Base-by-base conservation (phyloP, 1,140 invertebrate species). In the Wasmannia auropunctata region DNA sequence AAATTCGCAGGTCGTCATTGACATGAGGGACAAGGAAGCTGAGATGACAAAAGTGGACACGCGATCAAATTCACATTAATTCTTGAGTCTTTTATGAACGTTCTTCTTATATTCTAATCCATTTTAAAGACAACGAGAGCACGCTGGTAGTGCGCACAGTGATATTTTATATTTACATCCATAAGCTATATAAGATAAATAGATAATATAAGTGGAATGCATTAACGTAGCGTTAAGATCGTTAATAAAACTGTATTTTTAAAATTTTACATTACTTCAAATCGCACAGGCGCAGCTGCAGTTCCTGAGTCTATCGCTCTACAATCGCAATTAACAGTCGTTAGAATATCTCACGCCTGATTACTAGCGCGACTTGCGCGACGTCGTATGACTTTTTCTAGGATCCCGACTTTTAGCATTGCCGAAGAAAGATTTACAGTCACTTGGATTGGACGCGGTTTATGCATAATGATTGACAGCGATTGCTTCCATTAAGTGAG, bases 1-100 rank as follows among this genome's bases (percentile, higher is more conserved):
- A 22, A 69, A 88, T 85, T 88, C 65, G 3, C 80, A 94, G 93
- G 91, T 94, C 43, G 49, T 94, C 54, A 90, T 94, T 34, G 91
- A 94, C 63, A 67, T 94, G 0, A 94, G 93, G 70, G 86, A 94
- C 60, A 93, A 91, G 28, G 88, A 92, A 7, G 76, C 69, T 16
- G 63, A 91, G n/a, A 43, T 34, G 3, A 74, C 58, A 28, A 86
- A 90, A 49, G 31, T 58, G 0, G 56, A 19, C 10, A 62, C 86
- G 62, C 86, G 80, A 87, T 22, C 11, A 22, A 11, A 65, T 69
- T 16, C 34, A 3, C n/a, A 28, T 40, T 1, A 72, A 43, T 46
- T n/a, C 0, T 28, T 80, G 8, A 70, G 14, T 25, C 37, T 14
- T 81, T 28, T 43, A 22, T 43, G 22, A 70, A 6, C 34, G 5